These are phyloP conservation scores for Triplophysa siluroides DNA, from an alignment of 2,113 vertebrate species.

Conservation along the genomic window DNA sequence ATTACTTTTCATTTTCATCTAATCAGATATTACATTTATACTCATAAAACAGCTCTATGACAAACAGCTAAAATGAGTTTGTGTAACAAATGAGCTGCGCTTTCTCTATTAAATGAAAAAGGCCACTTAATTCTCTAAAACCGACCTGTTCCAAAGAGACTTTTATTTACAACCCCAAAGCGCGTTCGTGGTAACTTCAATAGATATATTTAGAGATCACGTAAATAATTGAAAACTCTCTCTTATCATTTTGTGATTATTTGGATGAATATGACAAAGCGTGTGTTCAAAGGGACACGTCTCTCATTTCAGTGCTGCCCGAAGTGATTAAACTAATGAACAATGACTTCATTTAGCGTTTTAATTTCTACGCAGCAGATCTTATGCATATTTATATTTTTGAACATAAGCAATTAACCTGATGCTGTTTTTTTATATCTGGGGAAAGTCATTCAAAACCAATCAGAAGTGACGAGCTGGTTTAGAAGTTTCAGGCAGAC, in stretches of 20 bases:
- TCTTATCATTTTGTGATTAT: constrained; percentile 46
- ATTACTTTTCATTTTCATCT: neutral
- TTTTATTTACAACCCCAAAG: constrained; percentile 25
- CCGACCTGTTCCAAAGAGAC: constrained; percentile 21
- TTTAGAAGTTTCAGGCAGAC: constrained; percentile 16
- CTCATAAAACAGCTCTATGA: constrained; percentile 14
- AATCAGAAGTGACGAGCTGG: constrained; percentile 40
- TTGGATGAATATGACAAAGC: constrained; percentile 39
- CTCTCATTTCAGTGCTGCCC: constrained; percentile 1
- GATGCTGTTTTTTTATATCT: constrained; percentile 51
- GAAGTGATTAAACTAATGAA: constrained; percentile 37
- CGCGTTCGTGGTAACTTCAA: neutral
- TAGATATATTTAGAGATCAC: neutral
- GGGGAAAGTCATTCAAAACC: constrained; percentile 49
- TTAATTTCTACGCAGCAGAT: constrained; percentile 21
- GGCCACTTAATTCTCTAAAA: neutral
- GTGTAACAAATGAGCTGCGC: constrained; percentile 1
- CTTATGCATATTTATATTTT: constrained; percentile 36
- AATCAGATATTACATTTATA: constrained; percentile 11
- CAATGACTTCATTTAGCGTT: constrained; percentile 26
- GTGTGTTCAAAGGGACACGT: constrained; percentile 8
- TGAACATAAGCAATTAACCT: constrained; percentile 36
- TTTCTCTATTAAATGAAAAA: constrained; percentile 8
- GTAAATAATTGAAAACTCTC: constrained; percentile 25
- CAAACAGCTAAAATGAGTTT: constrained; percentile 32